phyloP scores from a whole-genome alignment of 1,140 invertebrate genomes.

The Camponotus floridanus region DNA sequence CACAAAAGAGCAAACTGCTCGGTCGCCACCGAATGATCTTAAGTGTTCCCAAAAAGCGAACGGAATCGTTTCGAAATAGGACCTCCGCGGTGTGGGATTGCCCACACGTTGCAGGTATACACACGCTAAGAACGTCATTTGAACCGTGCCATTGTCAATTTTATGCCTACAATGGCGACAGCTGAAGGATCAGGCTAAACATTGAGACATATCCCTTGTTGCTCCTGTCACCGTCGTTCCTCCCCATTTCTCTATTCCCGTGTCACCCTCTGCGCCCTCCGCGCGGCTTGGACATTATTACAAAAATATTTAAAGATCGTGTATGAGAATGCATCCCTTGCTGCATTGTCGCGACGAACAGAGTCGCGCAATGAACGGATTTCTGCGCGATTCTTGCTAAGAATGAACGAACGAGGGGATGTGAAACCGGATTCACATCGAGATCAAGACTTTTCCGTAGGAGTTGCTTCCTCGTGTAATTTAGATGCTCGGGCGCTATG shows the following conservation, averaged over 20 bases:
- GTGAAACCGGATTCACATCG: conserved; percentile 46
- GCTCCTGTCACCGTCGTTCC: conserved; percentile 80
- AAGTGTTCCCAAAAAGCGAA: conserved; percentile 76
- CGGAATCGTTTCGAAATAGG: conserved; percentile 74
- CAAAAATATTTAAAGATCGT: conserved; percentile 84
- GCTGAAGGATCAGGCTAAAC: conserved; percentile 85
- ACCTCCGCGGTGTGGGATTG: conserved; percentile 70
- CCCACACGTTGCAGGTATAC: conserved; percentile 71
- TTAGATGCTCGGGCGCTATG: conserved; percentile 32
- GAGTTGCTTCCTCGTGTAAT: conserved; percentile 65
- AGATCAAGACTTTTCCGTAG: not conserved
- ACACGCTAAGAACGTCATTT: conserved; percentile 79
- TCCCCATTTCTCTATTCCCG: conserved; percentile 59
- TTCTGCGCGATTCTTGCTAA: conserved; percentile 40
- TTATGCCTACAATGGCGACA: conserved; percentile 81
- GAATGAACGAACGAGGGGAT: conserved; percentile 17
- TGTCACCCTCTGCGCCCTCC: not conserved
- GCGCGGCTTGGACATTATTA: conserved; percentile 78
- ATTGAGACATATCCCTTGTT: conserved; percentile 85
- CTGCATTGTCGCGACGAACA: conserved; percentile 69
- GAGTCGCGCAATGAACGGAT: conserved; percentile 34
- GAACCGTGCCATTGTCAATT: conserved; percentile 81
- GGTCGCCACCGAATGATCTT: conserved; percentile 67
- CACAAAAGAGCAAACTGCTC: conserved; percentile 80
- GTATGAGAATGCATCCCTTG: conserved; percentile 55